Evolutionary conservation across 1,140 invertebrate species (phyloP).

Genomic region (Lutraria rhynchaena): DNA sequence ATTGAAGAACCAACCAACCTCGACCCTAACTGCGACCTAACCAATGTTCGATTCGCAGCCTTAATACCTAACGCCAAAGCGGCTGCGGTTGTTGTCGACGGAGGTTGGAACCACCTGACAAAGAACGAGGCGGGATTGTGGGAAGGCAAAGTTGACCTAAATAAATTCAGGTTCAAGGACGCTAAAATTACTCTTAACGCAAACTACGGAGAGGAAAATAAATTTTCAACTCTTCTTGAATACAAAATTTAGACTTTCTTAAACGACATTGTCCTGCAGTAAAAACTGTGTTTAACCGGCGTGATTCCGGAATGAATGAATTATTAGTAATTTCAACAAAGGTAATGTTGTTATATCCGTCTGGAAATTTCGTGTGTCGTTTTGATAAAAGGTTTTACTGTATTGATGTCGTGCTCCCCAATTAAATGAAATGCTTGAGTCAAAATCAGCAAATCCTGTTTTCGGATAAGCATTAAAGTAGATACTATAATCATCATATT

Average conservation of each 20-base stretch:
- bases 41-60: slow-evolving; percentile 69
- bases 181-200: slow-evolving; percentile 76
- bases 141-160: slow-evolving; percentile 70
- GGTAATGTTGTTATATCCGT: too few species aligned
- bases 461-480: too few species aligned
- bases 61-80: slow-evolving; percentile 72
- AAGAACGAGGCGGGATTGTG: slow-evolving; percentile 66
- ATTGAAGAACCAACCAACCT: slow-evolving; percentile 72
- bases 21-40: slow-evolving; percentile 46
- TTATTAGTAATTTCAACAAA: too few species aligned
- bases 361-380: too few species aligned
- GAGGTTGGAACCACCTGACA: slow-evolving; percentile 77
- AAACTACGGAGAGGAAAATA: slow-evolving; percentile 74
- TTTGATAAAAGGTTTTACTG: too few species aligned
- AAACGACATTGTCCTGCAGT: too few species aligned
- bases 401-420: too few species aligned
- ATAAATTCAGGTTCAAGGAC: slow-evolving; percentile 61
- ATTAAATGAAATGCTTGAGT: too few species aligned
- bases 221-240: slow-evolving; percentile 50
- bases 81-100: slow-evolving; percentile 76
- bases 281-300: too few species aligned
- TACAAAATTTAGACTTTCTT: slow-evolving; percentile 32
- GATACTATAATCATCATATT: too few species aligned
- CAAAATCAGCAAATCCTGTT: too few species aligned
- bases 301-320: too few species aligned